Conservation (phyloP, 2,888 invertebrate species). For the Mesopsocus fuscifrons region DNA sequence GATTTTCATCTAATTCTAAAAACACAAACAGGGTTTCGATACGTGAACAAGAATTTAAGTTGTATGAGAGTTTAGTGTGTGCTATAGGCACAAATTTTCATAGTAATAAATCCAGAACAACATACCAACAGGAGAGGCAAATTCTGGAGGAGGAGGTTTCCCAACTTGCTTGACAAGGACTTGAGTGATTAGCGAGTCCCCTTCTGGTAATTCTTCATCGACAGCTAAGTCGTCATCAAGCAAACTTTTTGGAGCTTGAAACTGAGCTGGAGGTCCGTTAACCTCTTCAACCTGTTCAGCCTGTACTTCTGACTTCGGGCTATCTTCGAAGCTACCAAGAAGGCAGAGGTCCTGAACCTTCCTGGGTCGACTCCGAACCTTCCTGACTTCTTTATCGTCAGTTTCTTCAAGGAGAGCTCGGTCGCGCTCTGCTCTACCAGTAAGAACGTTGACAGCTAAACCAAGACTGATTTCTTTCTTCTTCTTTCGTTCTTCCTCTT, state of each 20-base stretch:
- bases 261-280: slow-evolving; percentile 20
- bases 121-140: background rate
- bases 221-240: slow-evolving; percentile 55
- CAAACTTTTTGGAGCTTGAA: slow-evolving; percentile 36
- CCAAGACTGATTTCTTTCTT: slow-evolving; percentile 52
- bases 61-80: too few relatives aligned
- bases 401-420: slow-evolving; percentile 28
- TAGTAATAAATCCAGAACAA: too few relatives aligned
- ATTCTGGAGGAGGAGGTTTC: background rate
- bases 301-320: slow-evolving; percentile 29
- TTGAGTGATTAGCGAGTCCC: slow-evolving; percentile 10
- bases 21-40: too few relatives aligned
- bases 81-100: too few relatives aligned
- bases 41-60: too few relatives aligned
- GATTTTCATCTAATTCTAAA: slow-evolving; percentile 14
- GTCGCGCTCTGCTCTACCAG: slow-evolving; percentile 54
- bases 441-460: slow-evolving; percentile 69
- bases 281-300: slow-evolving; percentile 16
- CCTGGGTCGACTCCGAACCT: slow-evolving; percentile 17
- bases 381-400: slow-evolving; percentile 28
- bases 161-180: slow-evolving; percentile 1
- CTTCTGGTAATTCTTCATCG: slow-evolving; percentile 19
- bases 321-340: slow-evolving; percentile 32
- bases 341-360: slow-evolving; percentile 35
- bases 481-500: slow-evolving; percentile 49